Percentiles rank a stretch among this genome's conserved stretches.
Conservation (phyloP, 2,797 vertebrate species). For the Carduelis carduelis region DNA sequence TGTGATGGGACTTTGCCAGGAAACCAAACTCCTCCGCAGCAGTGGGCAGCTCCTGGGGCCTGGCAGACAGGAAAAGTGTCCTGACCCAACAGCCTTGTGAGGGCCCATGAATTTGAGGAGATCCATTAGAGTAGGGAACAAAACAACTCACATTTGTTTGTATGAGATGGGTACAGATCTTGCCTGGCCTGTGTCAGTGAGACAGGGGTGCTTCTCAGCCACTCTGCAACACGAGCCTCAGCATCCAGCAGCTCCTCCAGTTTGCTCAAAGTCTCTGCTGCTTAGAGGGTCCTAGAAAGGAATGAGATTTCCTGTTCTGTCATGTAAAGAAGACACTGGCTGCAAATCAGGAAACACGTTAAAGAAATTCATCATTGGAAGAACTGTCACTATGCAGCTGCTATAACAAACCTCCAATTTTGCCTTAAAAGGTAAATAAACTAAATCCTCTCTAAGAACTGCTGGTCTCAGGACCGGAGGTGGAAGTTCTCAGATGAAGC, state of each 20-base stretch:
- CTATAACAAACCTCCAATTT: not conserved
- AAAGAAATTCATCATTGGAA: not conserved
- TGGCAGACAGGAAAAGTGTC: not conserved
- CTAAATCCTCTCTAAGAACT: not conserved
- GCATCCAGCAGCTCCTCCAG: not conserved
- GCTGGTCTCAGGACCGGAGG: not conserved
- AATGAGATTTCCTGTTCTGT: not conserved
- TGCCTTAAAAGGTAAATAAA: conserved; percentile 63
- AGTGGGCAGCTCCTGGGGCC: not conserved
- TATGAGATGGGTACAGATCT: not conserved
- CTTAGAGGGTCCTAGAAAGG: not conserved
- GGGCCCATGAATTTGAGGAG: not conserved
- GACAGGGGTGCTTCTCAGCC: not conserved
- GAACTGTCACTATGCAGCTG: conserved; percentile 7
- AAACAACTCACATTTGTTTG: not conserved
- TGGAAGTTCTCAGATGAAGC: conserved; percentile 30
- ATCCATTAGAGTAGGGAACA: not conserved
- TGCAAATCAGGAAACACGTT: not conserved
- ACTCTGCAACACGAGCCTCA: not conserved
- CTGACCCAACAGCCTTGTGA: not conserved
- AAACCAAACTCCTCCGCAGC: not conserved
- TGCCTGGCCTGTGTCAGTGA: not conserved
- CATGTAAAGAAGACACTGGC: not conserved
- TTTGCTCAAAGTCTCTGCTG: not conserved
- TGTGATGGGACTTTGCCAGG: not conserved